phyloP scores from a whole-genome alignment of 2,113 vertebrate species.

The Lathamus discolor region DNA sequence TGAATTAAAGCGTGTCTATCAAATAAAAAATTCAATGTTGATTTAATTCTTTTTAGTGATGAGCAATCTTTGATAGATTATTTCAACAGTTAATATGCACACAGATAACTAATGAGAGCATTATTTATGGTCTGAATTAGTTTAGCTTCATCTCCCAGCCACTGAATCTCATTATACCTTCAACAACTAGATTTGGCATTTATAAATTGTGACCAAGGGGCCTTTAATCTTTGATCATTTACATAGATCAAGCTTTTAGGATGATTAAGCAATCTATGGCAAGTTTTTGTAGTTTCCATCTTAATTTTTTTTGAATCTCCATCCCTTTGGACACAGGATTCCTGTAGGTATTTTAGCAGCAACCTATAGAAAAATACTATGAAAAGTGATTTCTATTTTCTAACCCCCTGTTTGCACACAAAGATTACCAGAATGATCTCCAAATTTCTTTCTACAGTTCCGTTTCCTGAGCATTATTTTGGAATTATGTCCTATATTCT shows the following conservation, averaged over 20 bases:
- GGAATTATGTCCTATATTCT: neutral
- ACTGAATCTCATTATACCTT: constrained; percentile 29
- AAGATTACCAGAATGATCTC: neutral
- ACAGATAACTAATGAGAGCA: constrained; percentile 23
- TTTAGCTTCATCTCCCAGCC: constrained; percentile 5
- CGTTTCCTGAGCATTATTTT: neutral
- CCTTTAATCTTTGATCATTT: constrained; percentile 28
- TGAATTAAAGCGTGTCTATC: constrained; percentile 11
- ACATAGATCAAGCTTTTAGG: neutral
- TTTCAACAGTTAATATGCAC: constrained; percentile 1
- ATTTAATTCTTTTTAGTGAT: constrained; percentile 6
- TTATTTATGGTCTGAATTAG: constrained; percentile 49
- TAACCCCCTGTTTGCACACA: neutral
- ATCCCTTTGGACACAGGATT: neutral
- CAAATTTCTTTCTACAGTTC: neutral
- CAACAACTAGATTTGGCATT: neutral
- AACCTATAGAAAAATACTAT: neutral
- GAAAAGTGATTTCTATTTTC: neutral
- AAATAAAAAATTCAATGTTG: neutral
- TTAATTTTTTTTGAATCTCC: neutral
- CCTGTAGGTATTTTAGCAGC: neutral
- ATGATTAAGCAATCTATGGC: neutral
- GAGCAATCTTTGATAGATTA: neutral
- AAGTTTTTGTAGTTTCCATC: neutral
- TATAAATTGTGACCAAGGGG: constrained; percentile 13